These are phyloP conservation scores for Andrena minutula DNA, from an alignment of 2,888 invertebrate genomes.

Conservation along the genomic window DNA sequence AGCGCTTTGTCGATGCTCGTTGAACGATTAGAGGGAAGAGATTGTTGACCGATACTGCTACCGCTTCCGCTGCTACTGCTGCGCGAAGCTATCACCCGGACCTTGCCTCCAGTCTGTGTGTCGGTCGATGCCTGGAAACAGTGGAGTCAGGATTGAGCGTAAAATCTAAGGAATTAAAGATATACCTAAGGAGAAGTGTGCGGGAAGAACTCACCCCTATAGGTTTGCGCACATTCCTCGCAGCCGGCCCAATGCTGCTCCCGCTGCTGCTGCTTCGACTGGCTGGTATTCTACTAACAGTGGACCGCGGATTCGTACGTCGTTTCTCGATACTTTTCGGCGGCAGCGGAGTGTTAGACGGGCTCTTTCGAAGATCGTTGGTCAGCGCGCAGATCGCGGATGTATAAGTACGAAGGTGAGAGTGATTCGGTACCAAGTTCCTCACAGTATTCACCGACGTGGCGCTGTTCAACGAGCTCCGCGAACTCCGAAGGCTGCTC, in stretches of 20 bases:
- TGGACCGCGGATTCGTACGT: conserved; percentile 72
- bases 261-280: conserved; percentile 88
- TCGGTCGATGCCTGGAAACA: conserved; percentile 63
- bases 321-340: conserved; percentile 79
- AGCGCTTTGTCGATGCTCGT: conserved; percentile 39
- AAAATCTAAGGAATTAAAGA: too few relatives aligned
- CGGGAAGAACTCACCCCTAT: conserved; percentile 42
- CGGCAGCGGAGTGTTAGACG: conserved; percentile 59
- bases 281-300: conserved; percentile 85
- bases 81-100: conserved; percentile 78
- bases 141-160: neutral
- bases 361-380: conserved; percentile 81
- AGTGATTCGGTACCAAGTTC: conserved; percentile 87
- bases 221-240: conserved; percentile 75
- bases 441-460: conserved; percentile 92
- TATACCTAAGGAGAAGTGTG: too few relatives aligned
- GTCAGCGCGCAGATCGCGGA: conserved; percentile 85
- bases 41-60: conserved; percentile 83
- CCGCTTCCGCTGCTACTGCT: conserved; percentile 84
- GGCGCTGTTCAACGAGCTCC: conserved; percentile 93
- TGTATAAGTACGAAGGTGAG: conserved; percentile 86
- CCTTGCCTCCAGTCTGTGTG: conserved; percentile 39
- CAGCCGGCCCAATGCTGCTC: conserved; percentile 86
- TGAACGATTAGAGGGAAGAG: conserved; percentile 63
- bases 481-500: conserved; percentile 92